A percentile compares a stretch with the other conserved stretches of the same genome.
These are phyloP conservation scores for Callospermophilus lateralis DNA, from an alignment of 2,113 vertebrate genomes.

Conservation along the genomic window DNA sequence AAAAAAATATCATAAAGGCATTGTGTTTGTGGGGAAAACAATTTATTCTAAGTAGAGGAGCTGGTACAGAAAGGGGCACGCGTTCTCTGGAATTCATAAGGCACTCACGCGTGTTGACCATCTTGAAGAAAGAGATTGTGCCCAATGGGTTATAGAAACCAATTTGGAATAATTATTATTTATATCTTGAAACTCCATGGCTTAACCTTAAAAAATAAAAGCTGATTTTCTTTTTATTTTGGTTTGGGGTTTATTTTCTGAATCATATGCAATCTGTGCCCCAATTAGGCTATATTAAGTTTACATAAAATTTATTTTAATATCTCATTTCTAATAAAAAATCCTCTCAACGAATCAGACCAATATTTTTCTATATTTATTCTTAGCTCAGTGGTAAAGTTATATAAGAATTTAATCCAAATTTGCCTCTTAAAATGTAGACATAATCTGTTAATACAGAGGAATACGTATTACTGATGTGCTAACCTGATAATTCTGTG, in stretches of 20 bases:
- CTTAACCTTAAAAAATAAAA: conserved; percentile 14
- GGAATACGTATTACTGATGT: neutral
- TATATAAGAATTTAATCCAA: conserved; percentile 63
- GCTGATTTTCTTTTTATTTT: neutral
- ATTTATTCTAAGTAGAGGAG: neutral
- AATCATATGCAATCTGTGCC: neutral
- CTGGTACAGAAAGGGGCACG: neutral
- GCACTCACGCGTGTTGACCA: neutral
- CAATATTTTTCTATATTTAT: conserved; percentile 56
- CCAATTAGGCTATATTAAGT: conserved; percentile 24
- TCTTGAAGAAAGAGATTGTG: conserved; percentile 2
- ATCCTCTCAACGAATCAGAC: neutral
- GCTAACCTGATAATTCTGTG: conserved; percentile 34
- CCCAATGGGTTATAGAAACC: neutral
- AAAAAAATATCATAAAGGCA: neutral
- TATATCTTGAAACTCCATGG: neutral
- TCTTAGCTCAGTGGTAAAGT: conserved; percentile 61
- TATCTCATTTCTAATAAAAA: conserved; percentile 52
- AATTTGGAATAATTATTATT: conserved; percentile 33
- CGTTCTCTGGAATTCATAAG: neutral
- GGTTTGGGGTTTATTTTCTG: neutral
- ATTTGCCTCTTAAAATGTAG: conserved; percentile 65
- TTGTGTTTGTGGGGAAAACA: neutral
- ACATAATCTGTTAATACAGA: conserved; percentile 59
- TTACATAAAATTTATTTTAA: conserved; percentile 58